phyloP scores from a whole-genome alignment of 2,113 vertebrate species.

The Hemibates koningsi region DNA sequence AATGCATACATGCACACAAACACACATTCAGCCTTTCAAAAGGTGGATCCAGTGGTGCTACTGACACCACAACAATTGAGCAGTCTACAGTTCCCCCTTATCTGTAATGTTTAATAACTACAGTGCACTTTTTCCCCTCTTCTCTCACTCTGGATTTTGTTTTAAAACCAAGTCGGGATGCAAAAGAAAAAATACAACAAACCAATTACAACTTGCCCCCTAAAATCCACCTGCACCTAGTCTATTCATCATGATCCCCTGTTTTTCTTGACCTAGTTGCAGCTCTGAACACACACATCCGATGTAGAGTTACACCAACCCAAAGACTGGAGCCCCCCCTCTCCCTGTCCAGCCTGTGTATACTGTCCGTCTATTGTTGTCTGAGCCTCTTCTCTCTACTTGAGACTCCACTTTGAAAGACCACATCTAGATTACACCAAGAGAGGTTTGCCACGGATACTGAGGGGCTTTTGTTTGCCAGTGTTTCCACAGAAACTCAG shows the following conservation, averaged over 20 bases:
- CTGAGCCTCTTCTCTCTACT: constrained; percentile 25
- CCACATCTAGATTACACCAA: constrained; percentile 65
- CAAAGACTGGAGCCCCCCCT: background rate
- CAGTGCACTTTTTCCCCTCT: background rate
- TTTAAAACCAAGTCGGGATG: background rate
- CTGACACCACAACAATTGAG: constrained; percentile 14
- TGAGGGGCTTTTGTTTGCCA: constrained; percentile 72
- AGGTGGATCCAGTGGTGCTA: constrained; percentile 14
- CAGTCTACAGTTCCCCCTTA: background rate
- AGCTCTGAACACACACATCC: background rate
- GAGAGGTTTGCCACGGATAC: constrained; percentile 52
- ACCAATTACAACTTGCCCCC: constrained; percentile 16
- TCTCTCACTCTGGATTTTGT: background rate
- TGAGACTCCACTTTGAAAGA: constrained; percentile 60
- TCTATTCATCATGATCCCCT: constrained; percentile 17
- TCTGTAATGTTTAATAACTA: constrained; percentile 16
- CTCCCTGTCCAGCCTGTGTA: background rate
- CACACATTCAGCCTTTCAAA: constrained; percentile 18
- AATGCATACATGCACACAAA: constrained; percentile 10
- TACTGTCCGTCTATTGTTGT: constrained; percentile 32
- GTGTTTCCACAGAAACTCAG: constrained; percentile 71
- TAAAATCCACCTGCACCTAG: constrained; percentile 20
- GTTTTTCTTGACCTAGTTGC: background rate
- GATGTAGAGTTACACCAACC: background rate
- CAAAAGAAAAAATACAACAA: background rate